phyloP scores from a whole-genome alignment of 1,140 invertebrate species.

The Heliconius hewitsoni region DNA sequence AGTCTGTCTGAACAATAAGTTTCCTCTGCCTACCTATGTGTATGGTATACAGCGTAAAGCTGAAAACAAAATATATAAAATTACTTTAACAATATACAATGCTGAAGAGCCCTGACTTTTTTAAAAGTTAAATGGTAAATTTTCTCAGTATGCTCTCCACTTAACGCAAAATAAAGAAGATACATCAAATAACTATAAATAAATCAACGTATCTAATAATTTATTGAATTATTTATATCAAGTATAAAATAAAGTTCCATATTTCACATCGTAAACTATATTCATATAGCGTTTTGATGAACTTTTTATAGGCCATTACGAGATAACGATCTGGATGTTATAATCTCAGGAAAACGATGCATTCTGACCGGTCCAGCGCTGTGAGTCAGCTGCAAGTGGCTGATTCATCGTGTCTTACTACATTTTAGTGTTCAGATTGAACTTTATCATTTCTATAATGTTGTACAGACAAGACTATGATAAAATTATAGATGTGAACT shows the following conservation, averaged over 20 bases:
- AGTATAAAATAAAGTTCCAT: neutral
- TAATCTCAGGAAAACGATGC: conserved; percentile 36
- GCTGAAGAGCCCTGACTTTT: too few relatives aligned
- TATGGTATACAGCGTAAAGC: too few relatives aligned
- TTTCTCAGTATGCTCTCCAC: too few relatives aligned
- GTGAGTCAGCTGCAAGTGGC: conserved; percentile 36
- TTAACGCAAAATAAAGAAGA: too few relatives aligned
- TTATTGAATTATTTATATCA: neutral
- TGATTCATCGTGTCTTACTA: conserved; percentile 34
- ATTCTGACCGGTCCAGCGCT: conserved; percentile 36
- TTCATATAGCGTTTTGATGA: neutral
- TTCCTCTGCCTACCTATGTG: too few relatives aligned
- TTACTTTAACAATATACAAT: too few relatives aligned
- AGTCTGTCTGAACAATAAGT: too few relatives aligned
- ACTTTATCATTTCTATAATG: conserved; percentile 13
- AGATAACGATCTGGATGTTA: conserved; percentile 30
- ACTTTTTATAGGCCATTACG: conserved; percentile 12
- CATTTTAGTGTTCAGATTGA: conserved; percentile 10
- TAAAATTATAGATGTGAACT: neutral
- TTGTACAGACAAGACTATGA: conserved; percentile 14
- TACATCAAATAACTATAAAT: neutral
- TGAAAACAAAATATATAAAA: too few relatives aligned
- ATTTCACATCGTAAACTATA: neutral
- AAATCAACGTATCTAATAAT: neutral
- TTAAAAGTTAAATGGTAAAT: too few relatives aligned